Percentiles rank a stretch among this genome's conserved stretches.
These are phyloP conservation scores for Leptestheria dahalacensis DNA, from an alignment of 1,140 invertebrate species.

Conservation along the genomic window DNA sequence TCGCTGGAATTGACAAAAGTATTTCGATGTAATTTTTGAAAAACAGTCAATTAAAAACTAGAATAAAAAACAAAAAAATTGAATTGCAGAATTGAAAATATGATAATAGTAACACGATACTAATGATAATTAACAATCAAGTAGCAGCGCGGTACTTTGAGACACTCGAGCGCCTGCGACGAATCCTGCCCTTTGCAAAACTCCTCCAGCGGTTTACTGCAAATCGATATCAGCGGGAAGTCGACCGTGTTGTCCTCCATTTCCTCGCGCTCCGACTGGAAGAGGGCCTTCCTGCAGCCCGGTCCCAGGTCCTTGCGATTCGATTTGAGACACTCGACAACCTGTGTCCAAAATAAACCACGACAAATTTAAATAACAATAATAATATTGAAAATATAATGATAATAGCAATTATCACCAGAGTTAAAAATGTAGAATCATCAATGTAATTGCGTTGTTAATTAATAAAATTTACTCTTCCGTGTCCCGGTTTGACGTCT, in stretches of 20 bases:
- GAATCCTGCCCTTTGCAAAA: slow-evolving; percentile 55
- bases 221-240: slow-evolving; percentile 63
- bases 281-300: slow-evolving; percentile 60
- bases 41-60: slow-evolving; percentile 11
- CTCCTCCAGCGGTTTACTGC: slow-evolving; percentile 65
- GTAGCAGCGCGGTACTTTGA: no score
- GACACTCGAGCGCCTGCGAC: slow-evolving; percentile 44
- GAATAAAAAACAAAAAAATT: background rate
- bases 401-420: background rate
- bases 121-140: no score
- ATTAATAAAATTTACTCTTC: slow-evolving; percentile 39
- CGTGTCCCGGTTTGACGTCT: slow-evolving; percentile 54
- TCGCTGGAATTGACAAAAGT: slow-evolving; percentile 36
- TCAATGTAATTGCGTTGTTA: background rate
- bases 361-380: no score
- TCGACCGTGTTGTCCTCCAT: slow-evolving; percentile 69
- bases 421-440: background rate
- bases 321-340: slow-evolving; percentile 71
- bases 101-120: no score
- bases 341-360: no score
- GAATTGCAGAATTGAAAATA: background rate
- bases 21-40: slow-evolving; percentile 1
- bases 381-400: background rate
- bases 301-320: slow-evolving; percentile 48
- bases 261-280: slow-evolving; percentile 70